Conservation (phyloP, 64 coral and sea anemone genomes). For the Astreopora myriophthalma region DNA sequence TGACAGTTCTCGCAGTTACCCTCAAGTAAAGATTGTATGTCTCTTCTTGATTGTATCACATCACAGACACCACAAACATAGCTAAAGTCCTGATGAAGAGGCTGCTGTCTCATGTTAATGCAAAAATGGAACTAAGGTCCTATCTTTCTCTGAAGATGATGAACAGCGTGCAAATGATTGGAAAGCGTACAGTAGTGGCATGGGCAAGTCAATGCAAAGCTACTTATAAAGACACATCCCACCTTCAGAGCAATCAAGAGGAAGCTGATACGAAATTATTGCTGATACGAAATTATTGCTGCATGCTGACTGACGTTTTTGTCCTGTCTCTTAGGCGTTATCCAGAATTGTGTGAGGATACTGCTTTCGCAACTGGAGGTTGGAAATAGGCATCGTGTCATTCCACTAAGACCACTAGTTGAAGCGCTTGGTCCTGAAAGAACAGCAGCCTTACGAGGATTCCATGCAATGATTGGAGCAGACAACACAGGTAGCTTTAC, state of each 20-base stretch:
- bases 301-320: too few relatives aligned
- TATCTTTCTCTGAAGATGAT: neutral
- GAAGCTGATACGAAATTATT: neutral
- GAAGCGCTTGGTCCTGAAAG: too few relatives aligned
- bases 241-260: slow-evolving; percentile 24
- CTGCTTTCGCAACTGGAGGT: neutral
- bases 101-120: slow-evolving; percentile 1
- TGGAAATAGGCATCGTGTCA: too few relatives aligned
- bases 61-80: slow-evolving; percentile 1
- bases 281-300: neutral
- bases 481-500: neutral
- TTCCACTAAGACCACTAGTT: too few relatives aligned
- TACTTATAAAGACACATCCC: neutral
- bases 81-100: slow-evolving; percentile 39
- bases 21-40: too few relatives aligned
- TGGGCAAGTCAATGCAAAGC: slow-evolving; percentile 30
- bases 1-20: too few relatives aligned
- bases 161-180: neutral
- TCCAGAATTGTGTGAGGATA: neutral
- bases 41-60: too few relatives aligned
- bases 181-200: slow-evolving; percentile 12
- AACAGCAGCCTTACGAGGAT: too few relatives aligned
- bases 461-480: neutral
- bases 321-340: neutral
- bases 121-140: slow-evolving; percentile 11